phyloP scores from a whole-genome alignment of 2,888 invertebrate genomes.

The Eupithecia dodoneata region DNA sequence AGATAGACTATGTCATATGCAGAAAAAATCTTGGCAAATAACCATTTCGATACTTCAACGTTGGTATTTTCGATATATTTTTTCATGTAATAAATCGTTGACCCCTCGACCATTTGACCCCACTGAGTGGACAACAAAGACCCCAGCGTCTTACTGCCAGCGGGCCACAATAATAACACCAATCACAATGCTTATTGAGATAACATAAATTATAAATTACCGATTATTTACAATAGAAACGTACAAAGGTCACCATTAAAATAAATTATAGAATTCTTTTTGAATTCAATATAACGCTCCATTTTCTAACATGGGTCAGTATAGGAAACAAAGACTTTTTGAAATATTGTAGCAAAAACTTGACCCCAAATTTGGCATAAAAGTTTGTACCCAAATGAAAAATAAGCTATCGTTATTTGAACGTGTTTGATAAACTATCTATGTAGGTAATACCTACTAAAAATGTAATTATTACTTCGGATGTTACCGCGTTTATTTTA shows the following conservation, averaged over 20 bases:
- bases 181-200: slow-evolving; percentile 78
- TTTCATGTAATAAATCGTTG: slow-evolving; percentile 44
- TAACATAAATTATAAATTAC: slow-evolving; percentile 80
- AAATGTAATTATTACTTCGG: too few species aligned
- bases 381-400: not conserved
- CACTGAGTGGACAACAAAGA: slow-evolving; percentile 61
- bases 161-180: slow-evolving; percentile 77
- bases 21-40: not conserved
- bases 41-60: not conserved
- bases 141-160: slow-evolving; percentile 71
- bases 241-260: slow-evolving; percentile 47
- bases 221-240: slow-evolving; percentile 41
- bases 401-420: not conserved
- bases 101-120: slow-evolving; percentile 81
- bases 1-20: not conserved
- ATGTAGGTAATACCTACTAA: not conserved
- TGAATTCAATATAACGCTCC: slow-evolving; percentile 34
- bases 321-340: slow-evolving; percentile 26
- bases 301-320: slow-evolving; percentile 35
- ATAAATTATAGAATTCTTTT: slow-evolving; percentile 39
- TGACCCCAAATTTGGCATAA: slow-evolving; percentile 14
- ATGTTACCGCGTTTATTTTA: too few species aligned
- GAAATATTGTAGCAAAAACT: slow-evolving; percentile 30
- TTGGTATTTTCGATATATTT: not conserved
- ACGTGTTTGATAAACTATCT: not conserved